Base-by-base conservation (phyloP, 2,113 vertebrate genomes). In the Mesembrinibis cayennensis region DNA sequence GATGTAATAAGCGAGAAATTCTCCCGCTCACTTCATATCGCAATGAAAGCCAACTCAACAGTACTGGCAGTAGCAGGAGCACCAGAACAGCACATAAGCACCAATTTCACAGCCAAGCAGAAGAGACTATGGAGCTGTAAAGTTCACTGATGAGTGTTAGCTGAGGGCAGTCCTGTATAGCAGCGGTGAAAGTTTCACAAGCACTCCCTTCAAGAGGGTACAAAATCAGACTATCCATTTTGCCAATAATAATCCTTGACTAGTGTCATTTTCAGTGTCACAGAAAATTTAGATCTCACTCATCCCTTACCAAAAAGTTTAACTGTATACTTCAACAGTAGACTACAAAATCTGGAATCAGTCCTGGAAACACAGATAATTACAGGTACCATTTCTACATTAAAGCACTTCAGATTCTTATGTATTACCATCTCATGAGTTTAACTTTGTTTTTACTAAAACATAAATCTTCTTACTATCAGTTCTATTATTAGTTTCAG, bases 1-100 rank as follows among this genome's bases (percentile, higher is more conserved):
- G 84, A 73, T 83, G 45, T 67, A 95, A 93, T 89, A 97, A 97
- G 81, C 6, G 13, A 34, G 93, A 96, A 82, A 71, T 16, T 65
- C 73, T 95, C 66, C 66, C 16, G 5, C 78, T 95, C 95, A 93
- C 71, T 93, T 62, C 53, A 9, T 49, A 66, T 36, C 81, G 26
- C 44, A 69, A 27, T 29, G 65, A 96, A 95, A 20, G 18, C 69
- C 59, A 85, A 26, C 47, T 59, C 62, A 22, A 15, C 17, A 38
- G 74, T 55, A 53, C 47, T 83, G 90, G 84, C 91, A 87, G 62
- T 1, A 78, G 55, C 86, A 52, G 83, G 62, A 95, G 40, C 70
- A 78, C 70, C 50, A 76, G 77, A 58, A 42, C 44, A 47, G 65
- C 58, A 38, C 30, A 49, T 77, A 87, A 84, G 47, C 30, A 82